phyloP scores from a whole-genome alignment of 2,888 invertebrate species.

The Heliconius erato region DNA sequence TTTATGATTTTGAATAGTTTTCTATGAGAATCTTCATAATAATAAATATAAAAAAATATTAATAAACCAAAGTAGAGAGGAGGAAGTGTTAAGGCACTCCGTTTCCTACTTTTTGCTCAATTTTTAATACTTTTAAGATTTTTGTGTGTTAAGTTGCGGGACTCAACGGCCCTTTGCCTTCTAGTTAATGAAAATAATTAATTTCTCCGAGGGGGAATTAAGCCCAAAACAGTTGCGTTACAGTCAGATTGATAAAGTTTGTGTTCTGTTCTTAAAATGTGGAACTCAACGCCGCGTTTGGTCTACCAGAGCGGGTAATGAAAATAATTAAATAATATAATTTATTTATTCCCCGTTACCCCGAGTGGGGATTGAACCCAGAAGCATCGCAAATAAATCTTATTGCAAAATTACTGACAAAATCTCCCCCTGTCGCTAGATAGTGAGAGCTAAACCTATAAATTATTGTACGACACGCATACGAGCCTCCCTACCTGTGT shows the following conservation, averaged over 20 bases:
- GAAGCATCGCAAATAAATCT: slow-evolving; percentile 35
- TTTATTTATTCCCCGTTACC: background rate
- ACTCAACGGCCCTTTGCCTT: too few relatives aligned
- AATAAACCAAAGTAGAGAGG: too few relatives aligned
- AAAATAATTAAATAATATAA: background rate
- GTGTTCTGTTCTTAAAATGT: background rate
- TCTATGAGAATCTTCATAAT: background rate
- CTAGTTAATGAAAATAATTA: too few relatives aligned
- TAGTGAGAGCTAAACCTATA: slow-evolving; percentile 34
- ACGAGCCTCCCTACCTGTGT: slow-evolving; percentile 36
- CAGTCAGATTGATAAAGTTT: too few relatives aligned
- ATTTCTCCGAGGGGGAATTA: too few relatives aligned
- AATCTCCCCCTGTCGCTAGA: slow-evolving; percentile 39
- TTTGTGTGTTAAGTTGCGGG: too few relatives aligned
- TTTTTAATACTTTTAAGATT: too few relatives aligned
- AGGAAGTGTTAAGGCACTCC: too few relatives aligned
- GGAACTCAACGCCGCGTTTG: too few relatives aligned
- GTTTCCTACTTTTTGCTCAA: too few relatives aligned
- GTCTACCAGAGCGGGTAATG: background rate
- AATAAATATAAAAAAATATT: too few relatives aligned
- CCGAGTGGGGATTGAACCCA: background rate
- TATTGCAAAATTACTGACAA: slow-evolving; percentile 37
- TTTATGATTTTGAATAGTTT: slow-evolving; percentile 16
- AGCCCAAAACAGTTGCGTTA: too few relatives aligned
- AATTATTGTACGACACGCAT: slow-evolving; percentile 41